These are phyloP conservation scores for Eudorcas thomsonii DNA, from an alignment of 2,113 vertebrate genomes.

Conservation along the genomic window DNA sequence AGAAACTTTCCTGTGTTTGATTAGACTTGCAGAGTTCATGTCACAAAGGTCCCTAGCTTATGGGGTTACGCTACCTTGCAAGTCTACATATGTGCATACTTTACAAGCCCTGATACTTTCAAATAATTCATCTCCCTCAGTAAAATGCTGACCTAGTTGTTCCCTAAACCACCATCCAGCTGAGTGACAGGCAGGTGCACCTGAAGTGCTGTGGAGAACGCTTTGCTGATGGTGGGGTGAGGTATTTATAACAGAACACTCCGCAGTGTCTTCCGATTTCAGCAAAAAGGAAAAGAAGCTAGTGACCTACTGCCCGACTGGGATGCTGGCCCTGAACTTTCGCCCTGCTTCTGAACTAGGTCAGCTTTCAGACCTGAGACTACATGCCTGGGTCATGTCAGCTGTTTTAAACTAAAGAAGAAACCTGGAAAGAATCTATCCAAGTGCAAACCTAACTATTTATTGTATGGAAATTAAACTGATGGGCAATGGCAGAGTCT, in stretches of 20 bases:
- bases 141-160: neutral
- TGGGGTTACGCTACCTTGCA: neutral
- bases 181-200: neutral
- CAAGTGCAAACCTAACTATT: neutral
- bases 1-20: too few relatives aligned
- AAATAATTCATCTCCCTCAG: conserved; percentile 36
- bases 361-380: neutral
- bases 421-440: neutral
- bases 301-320: neutral
- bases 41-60: neutral
- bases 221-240: neutral
- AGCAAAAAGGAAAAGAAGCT: neutral
- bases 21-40: too few relatives aligned
- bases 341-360: neutral
- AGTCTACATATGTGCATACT: neutral
- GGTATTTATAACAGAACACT: neutral
- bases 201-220: neutral
- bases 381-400: neutral
- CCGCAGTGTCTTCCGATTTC: neutral
- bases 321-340: neutral
- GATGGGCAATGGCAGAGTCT: neutral
- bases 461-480: conserved; percentile 3
- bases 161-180: neutral
- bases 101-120: conserved; percentile 19
- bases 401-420: neutral